These are phyloP conservation scores for Cheilosia urbana DNA, from an alignment of 2,888 invertebrate species.

Conservation along the genomic window DNA sequence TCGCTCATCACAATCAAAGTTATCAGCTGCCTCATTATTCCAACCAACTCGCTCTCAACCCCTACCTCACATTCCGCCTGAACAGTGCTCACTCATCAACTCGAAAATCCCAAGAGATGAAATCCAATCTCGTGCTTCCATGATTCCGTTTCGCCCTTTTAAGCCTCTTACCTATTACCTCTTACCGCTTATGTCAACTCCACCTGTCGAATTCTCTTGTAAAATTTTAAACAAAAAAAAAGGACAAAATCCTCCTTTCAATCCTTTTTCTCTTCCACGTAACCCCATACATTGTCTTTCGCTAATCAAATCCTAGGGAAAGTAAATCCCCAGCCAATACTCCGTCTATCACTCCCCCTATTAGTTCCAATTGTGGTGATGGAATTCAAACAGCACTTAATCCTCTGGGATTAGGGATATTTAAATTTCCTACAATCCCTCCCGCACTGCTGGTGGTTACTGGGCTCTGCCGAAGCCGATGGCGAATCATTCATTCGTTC, in stretches of 20 bases:
- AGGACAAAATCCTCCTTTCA: constrained; percentile 30
- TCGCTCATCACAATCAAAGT: too few species aligned
- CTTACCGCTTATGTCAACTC: constrained; percentile 48
- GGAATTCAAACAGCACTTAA: constrained; percentile 68
- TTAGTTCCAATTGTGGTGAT: constrained; percentile 68
- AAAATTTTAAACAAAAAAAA: constrained; percentile 17
- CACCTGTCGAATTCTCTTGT: constrained; percentile 61
- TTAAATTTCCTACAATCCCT: constrained; percentile 61
- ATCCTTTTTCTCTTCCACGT: constrained; percentile 44
- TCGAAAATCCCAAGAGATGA: too few species aligned
- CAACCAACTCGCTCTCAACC: too few species aligned
- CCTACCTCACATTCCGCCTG: too few species aligned
- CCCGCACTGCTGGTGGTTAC: constrained; percentile 28
- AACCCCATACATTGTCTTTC: background rate
- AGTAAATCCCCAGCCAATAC: constrained; percentile 33
- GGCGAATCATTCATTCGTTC: constrained; percentile 45
- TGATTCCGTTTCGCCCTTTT: constrained; percentile 31
- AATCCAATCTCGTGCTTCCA: background rate
- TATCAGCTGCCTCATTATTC: too few species aligned
- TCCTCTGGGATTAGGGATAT: constrained; percentile 70
- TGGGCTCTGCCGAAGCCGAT: constrained; percentile 40
- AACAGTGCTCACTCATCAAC: too few species aligned
- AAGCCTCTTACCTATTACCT: constrained; percentile 28
- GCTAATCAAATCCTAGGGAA: constrained; percentile 56
- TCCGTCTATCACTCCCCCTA: constrained; percentile 44